Base-by-base conservation (phyloP, 92 coral and sea anemone genomes). In the Siderastrea siderea region DNA sequence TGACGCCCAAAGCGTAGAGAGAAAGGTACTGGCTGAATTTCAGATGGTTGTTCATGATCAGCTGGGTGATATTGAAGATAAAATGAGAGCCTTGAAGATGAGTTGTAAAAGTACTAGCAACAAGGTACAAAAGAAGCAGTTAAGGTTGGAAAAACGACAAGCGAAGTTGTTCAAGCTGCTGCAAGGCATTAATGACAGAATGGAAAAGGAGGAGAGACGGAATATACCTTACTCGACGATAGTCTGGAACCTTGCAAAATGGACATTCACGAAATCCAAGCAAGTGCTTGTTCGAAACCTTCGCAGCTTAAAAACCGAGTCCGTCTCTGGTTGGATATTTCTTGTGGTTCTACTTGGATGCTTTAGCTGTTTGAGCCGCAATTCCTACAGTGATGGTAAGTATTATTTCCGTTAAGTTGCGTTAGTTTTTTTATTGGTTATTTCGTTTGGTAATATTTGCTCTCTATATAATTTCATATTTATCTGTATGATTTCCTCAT, bases 331-430 rank as follows among this genome's bases (percentile, higher is more conserved):
- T 6, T 75, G 80, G 80, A 43, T 75, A 10, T 8, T 57, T 57
- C 1, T 58, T 12, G 46, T 58, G 5, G 5, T 75, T 6, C 52
- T 75, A 4, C 58, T 55, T n/a, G 66, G 68, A 5, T 12, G 50
- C 51, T 75, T 43, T 58, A 58, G 10, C 55, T 75, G 67, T 75
- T 14, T 75, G 66, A 75, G 52, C 66, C 65, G 57, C 26, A 75
- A 75, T 46, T 75, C 80, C 10, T 75, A 57, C 52, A 75, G 15
- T 13, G 80, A 75, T 55, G 80, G 80, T 75, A 54, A 75, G 80
- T 75, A 26, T 26, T 26, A 26, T 26, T 26, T 26, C 38, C 38
- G 38, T 26, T 26, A 26, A 26, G 38, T 26, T 26, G 38, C 38
- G 38, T 26, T 26, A 26, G 38, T 26, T 26, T 26, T 26, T 26